Base-by-base conservation (phyloP, 30 jellyfish, hydroid and myxozoan species). In the Catostylus mosaicus region DNA sequence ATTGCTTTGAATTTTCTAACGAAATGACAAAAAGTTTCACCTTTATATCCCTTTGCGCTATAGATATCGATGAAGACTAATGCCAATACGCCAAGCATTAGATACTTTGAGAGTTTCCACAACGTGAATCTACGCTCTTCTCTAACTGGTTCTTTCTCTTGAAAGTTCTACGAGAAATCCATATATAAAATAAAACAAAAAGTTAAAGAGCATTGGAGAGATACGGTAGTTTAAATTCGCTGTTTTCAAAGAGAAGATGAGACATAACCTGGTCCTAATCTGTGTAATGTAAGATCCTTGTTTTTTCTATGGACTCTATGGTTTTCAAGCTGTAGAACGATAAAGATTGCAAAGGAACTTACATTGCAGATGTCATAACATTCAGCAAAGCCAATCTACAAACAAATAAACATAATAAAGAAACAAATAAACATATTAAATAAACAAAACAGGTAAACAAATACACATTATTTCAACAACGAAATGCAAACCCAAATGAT, bases 341-440 rank as follows among this genome's bases (percentile, higher is more conserved):
- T 35, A n/a, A 24, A 70, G 43, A 2, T 7, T 33, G 16, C 32
- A 33, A 20, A 34, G 43, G 47, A 19, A 65, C 89, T 78, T 20
- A 89, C 97, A 75, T 56, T 40, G 78, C 97, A 89, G 35, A 60
- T 35, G 33, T 69, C 69, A 27, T 76, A 70, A 77, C 97, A 89
- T 19, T 89, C 97, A 36, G 90, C 87, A 72, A 81, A 89, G 8
- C 97, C 97, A 82, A 69, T 72, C 96, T 88, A 46, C 3, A 56
- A 50, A 69, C 12, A 82, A 45, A 36, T 7, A 65, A 40, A 31
- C n/a, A n/a, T n/a, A n/a, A n/a, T n/a, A n/a, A n/a, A n/a, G n/a
- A n/a, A n/a, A n/a, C n/a, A n/a, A n/a, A n/a, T n/a, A n/a, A n/a
- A n/a, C n/a, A n/a, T n/a, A n/a, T n/a, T n/a, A n/a, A n/a, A n/a